A percentile compares a stretch with the other conserved stretches of the same genome.
These are phyloP conservation scores for Himantopus leucocephalus DNA, from an alignment of 2,113 vertebrate species.

Conservation along the genomic window DNA sequence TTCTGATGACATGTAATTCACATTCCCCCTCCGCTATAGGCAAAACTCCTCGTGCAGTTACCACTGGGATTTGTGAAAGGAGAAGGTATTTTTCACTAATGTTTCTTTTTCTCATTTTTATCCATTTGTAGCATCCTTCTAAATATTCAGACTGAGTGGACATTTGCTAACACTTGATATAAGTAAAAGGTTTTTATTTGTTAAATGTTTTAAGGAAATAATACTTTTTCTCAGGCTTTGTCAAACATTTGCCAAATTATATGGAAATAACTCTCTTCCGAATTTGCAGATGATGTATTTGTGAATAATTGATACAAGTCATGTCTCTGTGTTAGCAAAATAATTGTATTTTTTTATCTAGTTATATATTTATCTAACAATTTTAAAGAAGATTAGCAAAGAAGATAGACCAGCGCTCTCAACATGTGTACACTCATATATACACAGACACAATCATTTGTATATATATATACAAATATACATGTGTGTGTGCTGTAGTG, in stretches of 20 bases:
- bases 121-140: not conserved
- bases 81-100: not conserved
- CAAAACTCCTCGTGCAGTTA: not conserved
- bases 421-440: not conserved
- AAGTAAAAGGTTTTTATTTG: not conserved
- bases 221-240: not conserved
- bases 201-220: not conserved
- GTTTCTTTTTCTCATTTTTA: not conserved
- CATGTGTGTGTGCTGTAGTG: conserved; percentile 56
- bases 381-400: not conserved
- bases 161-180: not conserved
- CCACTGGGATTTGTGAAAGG: not conserved
- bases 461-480: not conserved
- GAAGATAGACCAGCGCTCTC: conserved; percentile 62
- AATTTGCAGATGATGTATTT: not conserved
- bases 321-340: conserved; percentile 7
- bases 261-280: not conserved
- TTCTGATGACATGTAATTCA: not conserved
- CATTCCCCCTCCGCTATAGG: not conserved
- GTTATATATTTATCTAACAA: conserved; percentile 30
- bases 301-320: not conserved
- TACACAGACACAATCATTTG: not conserved
- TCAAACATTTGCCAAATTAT: not conserved
- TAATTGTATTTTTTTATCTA: conserved; percentile 21
- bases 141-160: not conserved